Evolutionary conservation across 2,113 vertebrate species (phyloP), one percentile per base, ranked within the genome.

Genomic region (Taxidea taxus): DNA sequence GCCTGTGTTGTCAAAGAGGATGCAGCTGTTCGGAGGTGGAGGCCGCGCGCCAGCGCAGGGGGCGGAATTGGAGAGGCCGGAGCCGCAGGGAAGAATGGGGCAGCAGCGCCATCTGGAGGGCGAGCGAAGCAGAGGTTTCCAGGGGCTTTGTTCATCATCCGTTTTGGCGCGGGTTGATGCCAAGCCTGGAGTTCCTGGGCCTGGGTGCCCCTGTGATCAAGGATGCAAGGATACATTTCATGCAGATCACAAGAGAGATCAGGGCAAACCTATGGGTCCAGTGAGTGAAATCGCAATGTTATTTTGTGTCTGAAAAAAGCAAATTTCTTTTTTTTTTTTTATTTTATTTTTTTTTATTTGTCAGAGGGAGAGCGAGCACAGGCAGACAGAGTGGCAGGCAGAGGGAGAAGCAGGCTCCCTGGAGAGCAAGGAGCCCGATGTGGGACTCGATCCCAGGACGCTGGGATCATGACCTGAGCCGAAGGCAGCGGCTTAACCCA

Each of bases 41-140:
- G 66, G 81, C 78, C 90, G 66, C 37, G 15, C 75, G 89, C n/a
- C 49, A 62, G 34, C 39, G 39, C 82, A 16, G 25, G 31, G 47
- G 62, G 39, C 56, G 68, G 0, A 16, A 80, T 15, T 64, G 62
- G 14, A 93, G 70, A 37, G 2, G 1, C 7, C 16, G 0, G 4
- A 42, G 62, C 10, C 1, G 1, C 51, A 0, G 4, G 47, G 9
- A 64, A 85, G 47, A 49, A 2, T 84, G 78, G 64, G 98, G 42
- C 92, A 97, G 95, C 66, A 82, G 97, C 97, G 54, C 98, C 98
- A 98, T 97, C 98, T 98, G 94, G 87, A 94, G 56, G 89, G 39
- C 54, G 3, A 96, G 44, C 0, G 31, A 10, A 7, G 54, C 29
- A 70, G 54, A 39, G 18, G 72, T 34, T 13, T 56, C 20, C 37